Conservation (phyloP, 2,797 vertebrate species). For the Hapalemur alaotrensis region DNA sequence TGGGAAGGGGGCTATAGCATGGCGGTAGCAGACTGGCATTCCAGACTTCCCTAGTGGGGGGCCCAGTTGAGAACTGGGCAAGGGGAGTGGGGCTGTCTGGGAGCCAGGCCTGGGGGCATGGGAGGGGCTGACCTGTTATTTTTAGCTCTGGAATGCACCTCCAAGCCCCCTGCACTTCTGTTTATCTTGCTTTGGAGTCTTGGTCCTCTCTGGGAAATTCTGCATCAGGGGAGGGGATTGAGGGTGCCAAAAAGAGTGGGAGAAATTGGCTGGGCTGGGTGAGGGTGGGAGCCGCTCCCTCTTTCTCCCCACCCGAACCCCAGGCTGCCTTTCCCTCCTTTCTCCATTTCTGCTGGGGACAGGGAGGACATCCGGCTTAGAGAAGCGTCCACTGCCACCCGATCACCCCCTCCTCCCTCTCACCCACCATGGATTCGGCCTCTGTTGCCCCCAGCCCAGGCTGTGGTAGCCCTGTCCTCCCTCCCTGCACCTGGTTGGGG, state of each 20-base stretch:
- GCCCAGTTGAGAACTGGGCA: constrained; percentile 57
- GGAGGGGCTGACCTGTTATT: constrained; percentile 77
- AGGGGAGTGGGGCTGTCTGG: background rate
- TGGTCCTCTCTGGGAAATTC: constrained; percentile 41
- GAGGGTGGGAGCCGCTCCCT: background rate
- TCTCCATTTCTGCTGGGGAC: background rate
- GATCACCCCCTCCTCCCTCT: background rate
- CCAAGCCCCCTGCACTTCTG: constrained; percentile 58
- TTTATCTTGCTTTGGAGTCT: constrained; percentile 78
- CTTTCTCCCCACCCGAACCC: fast-evolving
- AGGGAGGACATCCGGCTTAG: background rate
- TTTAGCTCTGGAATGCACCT: constrained; percentile 83
- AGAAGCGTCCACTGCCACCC: background rate
- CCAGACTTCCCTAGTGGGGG: constrained; percentile 65
- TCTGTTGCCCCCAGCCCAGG: background rate
- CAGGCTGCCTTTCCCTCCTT: background rate
- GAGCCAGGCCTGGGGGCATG: background rate
- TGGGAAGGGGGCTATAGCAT: background rate
- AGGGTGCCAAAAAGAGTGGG: background rate
- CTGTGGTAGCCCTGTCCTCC: background rate
- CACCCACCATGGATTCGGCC: fast-evolving
- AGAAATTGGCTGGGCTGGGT: constrained; percentile 56
- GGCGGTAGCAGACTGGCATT: constrained; percentile 41
- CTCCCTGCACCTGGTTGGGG: background rate
- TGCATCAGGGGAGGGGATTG: background rate